Evolutionary conservation across 2,113 vertebrate species (phyloP).

Genomic region (Ia io): DNA sequence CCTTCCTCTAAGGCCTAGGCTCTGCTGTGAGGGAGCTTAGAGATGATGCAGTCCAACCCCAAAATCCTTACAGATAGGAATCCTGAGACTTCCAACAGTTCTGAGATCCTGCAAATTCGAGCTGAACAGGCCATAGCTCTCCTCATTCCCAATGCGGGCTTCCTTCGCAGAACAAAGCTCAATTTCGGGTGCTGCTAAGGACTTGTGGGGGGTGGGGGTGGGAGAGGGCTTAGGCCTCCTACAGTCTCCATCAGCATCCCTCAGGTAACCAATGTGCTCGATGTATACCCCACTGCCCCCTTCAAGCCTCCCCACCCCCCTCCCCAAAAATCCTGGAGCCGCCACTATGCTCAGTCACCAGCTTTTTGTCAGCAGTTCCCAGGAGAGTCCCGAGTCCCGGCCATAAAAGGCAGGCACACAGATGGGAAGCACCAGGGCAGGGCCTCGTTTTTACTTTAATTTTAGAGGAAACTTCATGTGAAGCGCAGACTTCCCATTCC

Average conservation of each 20-base stretch:
- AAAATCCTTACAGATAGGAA: not conserved
- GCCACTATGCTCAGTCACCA: not conserved
- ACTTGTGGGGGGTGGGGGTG: no score
- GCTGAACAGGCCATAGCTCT: not conserved
- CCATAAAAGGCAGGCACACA: not conserved
- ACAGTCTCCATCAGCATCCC: not conserved
- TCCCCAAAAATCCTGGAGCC: not conserved
- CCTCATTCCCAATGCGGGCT: not conserved
- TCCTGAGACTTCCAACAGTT: not conserved
- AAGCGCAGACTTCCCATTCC: slow-evolving; percentile 17
- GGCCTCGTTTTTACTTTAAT: not conserved
- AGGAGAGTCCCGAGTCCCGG: not conserved
- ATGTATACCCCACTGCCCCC: not conserved
- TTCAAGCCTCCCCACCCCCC: fast-evolving
- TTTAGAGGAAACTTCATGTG: not conserved
- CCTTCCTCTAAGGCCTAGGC: not conserved
- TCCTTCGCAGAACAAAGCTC: not conserved
- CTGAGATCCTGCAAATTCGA: not conserved
- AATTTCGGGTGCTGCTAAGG: not conserved
- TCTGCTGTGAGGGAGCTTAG: not conserved
- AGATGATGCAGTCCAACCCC: not conserved
- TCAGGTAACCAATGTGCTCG: not conserved
- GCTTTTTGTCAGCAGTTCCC: not conserved
- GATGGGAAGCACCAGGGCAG: not conserved
- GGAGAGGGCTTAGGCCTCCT: not conserved